Base-by-base conservation (phyloP, 2,888 invertebrate species). In the Choristoneura rosaceana region DNA sequence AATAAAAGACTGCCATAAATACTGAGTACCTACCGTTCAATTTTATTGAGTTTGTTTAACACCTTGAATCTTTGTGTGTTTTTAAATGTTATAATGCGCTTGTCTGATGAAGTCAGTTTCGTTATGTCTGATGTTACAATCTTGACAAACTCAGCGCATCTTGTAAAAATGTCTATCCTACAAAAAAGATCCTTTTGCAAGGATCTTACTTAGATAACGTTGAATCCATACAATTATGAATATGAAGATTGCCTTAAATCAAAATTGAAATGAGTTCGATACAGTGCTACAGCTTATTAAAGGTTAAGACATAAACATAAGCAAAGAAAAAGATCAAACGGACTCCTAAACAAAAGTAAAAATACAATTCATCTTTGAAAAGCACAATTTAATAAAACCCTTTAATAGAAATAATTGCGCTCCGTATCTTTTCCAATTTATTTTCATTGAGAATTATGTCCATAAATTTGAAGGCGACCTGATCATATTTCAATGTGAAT, bases 391-490 rank as follows among this genome's bases (percentile, higher is more conserved):
- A 45, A 45, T 45, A 25, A 25, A 50, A 66, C 65, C 17, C 34
- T 4, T 66, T 66, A 43, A 66, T 55, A 55, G 33, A 66, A 52
- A 59, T 25, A 60, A 50, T 55, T 69, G 59, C 17, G 45, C 34
- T 3, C 47, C 43, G 59, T 59, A 60, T 67, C 59, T 59, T 34
- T 47, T 43, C 34, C 59, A 58, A 67, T 59, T 59, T 67, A 60
- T 67, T 59, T 67, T 45, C 55, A 59, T 59, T 67, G 14, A 33
- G 55, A 66, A 52, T 52, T 66, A 66, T 34, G 55, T 55, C 25
- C 65, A 66, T 66, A 55, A 66, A 55, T 67, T 68, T 12, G 8
- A 50, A 50, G 60, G 47, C 68, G 59, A 41, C 0, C 55, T 5
- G 60, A 34, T 60, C 60, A 34, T 68, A 17, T 68, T 68, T 60